These are phyloP conservation scores for Drosophila kokeensis DNA, from an alignment of 2,888 invertebrate genomes.

Conservation along the genomic window DNA sequence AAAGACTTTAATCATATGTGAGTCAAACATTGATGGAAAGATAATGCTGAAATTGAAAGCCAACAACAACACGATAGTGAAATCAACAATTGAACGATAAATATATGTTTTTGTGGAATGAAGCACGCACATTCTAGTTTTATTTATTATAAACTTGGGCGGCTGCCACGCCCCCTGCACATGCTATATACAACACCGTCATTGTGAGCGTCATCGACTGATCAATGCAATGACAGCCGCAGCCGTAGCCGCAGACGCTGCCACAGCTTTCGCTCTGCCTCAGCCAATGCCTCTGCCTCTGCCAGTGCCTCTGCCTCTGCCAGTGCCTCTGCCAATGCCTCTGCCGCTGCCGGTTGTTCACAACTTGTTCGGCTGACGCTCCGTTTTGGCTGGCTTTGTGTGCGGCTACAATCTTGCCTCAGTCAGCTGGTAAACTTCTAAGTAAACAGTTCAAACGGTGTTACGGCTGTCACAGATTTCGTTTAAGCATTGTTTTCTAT, in stretches of 20 bases:
- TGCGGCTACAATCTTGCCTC: conserved; percentile 68
- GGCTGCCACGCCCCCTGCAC: conserved; percentile 35
- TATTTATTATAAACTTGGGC: conserved; percentile 14
- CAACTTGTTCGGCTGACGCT: conserved; percentile 58
- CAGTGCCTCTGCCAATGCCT: conserved; percentile 9
- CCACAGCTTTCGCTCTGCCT: background rate
- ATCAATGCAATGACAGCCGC: conserved; percentile 55
- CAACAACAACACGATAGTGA: conserved; percentile 38
- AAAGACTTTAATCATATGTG: conserved; percentile 25
- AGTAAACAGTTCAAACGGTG: conserved; percentile 70
- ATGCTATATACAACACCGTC: conserved; percentile 23
- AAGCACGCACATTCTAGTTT: conserved; percentile 48
- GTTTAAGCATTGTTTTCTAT: conserved; percentile 14
- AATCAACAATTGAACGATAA: conserved; percentile 60
- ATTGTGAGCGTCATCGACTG: conserved; percentile 46
- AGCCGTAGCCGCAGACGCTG: background rate
- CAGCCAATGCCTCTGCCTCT: conserved; percentile 10
- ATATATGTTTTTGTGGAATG: conserved; percentile 69
- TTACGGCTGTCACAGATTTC: conserved; percentile 26
- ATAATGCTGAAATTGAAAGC: conserved; percentile 25
- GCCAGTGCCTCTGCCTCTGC: conserved; percentile 2
- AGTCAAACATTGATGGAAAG: conserved; percentile 23
- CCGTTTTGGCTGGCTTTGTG: conserved; percentile 34
- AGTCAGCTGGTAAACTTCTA: conserved; percentile 77
- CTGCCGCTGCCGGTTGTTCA: conserved; percentile 46